Conservation (phyloP, 30 jellyfish, hydroid and myxozoan genomes). For the Cassiopea xamachana region DNA sequence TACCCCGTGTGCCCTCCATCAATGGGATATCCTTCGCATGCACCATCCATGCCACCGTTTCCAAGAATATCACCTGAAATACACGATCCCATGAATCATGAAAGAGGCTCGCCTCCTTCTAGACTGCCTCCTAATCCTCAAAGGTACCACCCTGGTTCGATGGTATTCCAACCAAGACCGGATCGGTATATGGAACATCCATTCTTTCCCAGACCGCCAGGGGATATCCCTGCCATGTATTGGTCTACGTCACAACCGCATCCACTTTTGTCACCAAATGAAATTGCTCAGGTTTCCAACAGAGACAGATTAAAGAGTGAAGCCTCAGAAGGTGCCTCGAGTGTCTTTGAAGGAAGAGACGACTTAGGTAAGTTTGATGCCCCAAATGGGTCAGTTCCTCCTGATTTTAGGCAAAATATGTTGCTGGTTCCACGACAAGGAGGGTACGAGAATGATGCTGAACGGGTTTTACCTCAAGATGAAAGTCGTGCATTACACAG, state of each 20-base stretch:
- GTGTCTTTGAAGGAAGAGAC: constrained; percentile 63
- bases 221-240: constrained; percentile 53
- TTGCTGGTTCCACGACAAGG: not conserved
- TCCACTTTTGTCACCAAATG: constrained; percentile 69
- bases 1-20: constrained; percentile 65
- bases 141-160: constrained; percentile 74
- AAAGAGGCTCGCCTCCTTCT: constrained; percentile 65
- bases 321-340: constrained; percentile 74
- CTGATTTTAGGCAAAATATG: not conserved
- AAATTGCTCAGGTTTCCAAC: constrained; percentile 24
- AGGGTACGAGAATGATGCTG: constrained; percentile 8
- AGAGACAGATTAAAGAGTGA: constrained; percentile 79
- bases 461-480: constrained; percentile 14
- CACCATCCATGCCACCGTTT: constrained; percentile 65
- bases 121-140: constrained; percentile 53
- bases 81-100: constrained; percentile 55
- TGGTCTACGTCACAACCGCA: constrained; percentile 72
- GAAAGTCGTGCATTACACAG: constrained; percentile 17
- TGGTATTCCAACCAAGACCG: constrained; percentile 76
- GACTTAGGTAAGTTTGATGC: constrained; percentile 28
- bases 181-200: constrained; percentile 68
- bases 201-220: constrained; percentile 58
- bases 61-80: constrained; percentile 60
- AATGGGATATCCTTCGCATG: constrained; percentile 77
- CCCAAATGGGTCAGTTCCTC: not conserved